A percentile compares a stretch with the other conserved stretches of the same genome.
Conservation (phyloP, 2,113 vertebrate genomes). For the Nannospalax galili region DNA sequence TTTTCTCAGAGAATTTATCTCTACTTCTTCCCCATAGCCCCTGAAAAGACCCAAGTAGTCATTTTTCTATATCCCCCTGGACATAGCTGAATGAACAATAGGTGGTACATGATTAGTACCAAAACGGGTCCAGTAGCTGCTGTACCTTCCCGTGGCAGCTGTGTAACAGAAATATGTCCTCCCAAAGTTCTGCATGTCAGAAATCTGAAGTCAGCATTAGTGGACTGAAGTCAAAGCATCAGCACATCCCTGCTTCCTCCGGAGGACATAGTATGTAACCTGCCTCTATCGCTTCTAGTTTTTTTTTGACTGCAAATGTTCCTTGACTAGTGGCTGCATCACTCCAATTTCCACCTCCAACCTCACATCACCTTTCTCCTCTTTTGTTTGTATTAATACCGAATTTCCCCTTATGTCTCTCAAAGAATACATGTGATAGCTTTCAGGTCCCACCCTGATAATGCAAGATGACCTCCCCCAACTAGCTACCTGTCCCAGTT, state of each 20-base stretch:
- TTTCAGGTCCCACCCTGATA: background rate
- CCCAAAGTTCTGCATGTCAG: background rate
- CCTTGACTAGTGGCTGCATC: background rate
- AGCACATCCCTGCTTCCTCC: background rate
- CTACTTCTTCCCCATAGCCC: background rate
- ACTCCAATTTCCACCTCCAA: background rate
- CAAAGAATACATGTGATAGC: background rate
- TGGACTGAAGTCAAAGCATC: background rate
- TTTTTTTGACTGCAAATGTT: background rate
- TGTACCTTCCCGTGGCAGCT: background rate
- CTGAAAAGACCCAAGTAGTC: background rate
- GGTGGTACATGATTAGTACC: background rate
- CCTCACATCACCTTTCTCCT: background rate
- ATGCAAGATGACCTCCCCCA: background rate
- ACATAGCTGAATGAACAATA: background rate
- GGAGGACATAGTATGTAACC: background rate
- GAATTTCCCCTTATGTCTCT: background rate
- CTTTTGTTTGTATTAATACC: background rate
- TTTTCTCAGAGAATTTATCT: background rate
- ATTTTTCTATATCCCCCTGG: background rate
- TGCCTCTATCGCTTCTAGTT: background rate
- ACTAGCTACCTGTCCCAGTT: too few species aligned
- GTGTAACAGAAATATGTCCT: background rate
- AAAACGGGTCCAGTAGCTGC: background rate
- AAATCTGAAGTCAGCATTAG: background rate